phyloP scores from a whole-genome alignment of 92 coral and sea anemone genomes.

The Palythoa caribaeorum region DNA sequence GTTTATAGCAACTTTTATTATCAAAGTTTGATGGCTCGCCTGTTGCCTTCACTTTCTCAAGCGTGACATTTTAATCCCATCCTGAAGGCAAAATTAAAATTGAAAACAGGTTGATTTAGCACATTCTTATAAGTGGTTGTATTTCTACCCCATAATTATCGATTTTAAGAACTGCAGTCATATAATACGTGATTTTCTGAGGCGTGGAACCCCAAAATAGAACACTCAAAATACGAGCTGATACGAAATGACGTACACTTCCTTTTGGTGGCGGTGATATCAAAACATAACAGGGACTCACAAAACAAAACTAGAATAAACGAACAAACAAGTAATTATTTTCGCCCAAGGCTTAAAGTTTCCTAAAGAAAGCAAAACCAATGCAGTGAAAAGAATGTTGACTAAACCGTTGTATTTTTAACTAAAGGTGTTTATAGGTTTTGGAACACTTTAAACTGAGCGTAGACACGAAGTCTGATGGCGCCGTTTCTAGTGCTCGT shows the following conservation, averaged over 20 bases:
- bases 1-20: constrained; percentile 11
- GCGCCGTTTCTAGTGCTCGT: constrained; percentile 12
- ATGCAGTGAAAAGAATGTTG: background rate
- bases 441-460: background rate
- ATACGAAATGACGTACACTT: constrained; percentile 10
- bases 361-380: background rate
- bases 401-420: constrained; percentile 5
- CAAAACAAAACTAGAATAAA: background rate
- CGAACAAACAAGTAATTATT: background rate
- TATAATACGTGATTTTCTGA: constrained; percentile 35
- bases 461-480: constrained; percentile 35
- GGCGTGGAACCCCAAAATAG: constrained; percentile 47
- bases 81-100: constrained; percentile 43
- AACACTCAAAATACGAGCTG: constrained; percentile 19
- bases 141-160: constrained; percentile 43
- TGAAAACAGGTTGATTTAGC: constrained; percentile 45
- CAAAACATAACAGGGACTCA: background rate
- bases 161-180: constrained; percentile 26
- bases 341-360: background rate
- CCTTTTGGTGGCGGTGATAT: background rate
- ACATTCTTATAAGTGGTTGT: constrained; percentile 28
- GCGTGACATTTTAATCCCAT: constrained; percentile 47
- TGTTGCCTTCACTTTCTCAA: constrained; percentile 11
- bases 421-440: background rate
- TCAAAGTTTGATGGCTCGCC: constrained; percentile 9